A percentile compares a stretch with the other conserved stretches of the same genome.
These are phyloP conservation scores for Plutomurus gul DNA, from an alignment of 1,140 invertebrate genomes.

Conservation along the genomic window DNA sequence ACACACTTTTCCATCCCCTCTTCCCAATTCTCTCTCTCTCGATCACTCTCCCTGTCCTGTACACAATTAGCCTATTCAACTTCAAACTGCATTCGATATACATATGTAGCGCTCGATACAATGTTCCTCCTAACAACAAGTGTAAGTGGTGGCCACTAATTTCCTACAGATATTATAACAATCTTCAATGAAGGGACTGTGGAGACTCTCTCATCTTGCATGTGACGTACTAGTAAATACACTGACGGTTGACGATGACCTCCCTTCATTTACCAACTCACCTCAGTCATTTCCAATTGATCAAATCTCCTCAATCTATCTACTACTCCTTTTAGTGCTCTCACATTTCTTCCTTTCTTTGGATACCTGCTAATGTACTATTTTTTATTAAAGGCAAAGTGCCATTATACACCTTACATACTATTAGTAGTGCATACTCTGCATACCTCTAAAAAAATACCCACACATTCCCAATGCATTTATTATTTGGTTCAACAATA, in stretches of 20 bases:
- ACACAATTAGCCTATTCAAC: not conserved
- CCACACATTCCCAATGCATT: no score
- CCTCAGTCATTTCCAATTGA: conserved; percentile 16
- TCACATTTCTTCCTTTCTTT: no score
- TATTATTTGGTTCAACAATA: no score
- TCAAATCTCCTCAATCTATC: not conserved
- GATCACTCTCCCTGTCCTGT: not conserved
- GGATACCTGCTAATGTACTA: no score
- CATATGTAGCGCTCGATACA: no score
- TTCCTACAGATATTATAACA: no score
- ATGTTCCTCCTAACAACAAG: not conserved
- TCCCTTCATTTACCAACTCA: conserved; percentile 11
- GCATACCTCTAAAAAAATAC: no score
- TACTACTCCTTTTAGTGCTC: no score
- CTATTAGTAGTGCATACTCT: no score
- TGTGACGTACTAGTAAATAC: not conserved
- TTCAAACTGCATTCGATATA: no score
- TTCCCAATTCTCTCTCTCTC: conserved; percentile 9
- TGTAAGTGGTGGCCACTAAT: not conserved
- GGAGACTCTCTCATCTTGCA: conserved; percentile 19
- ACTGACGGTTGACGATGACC: conserved; percentile 11
- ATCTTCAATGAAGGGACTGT: not conserved
- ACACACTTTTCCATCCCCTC: conserved; percentile 18
- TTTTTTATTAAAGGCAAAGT: no score
- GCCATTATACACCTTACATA: no score